These are phyloP conservation scores for Camponotus fellah DNA, from an alignment of 2,888 invertebrate genomes.

Conservation along the genomic window DNA sequence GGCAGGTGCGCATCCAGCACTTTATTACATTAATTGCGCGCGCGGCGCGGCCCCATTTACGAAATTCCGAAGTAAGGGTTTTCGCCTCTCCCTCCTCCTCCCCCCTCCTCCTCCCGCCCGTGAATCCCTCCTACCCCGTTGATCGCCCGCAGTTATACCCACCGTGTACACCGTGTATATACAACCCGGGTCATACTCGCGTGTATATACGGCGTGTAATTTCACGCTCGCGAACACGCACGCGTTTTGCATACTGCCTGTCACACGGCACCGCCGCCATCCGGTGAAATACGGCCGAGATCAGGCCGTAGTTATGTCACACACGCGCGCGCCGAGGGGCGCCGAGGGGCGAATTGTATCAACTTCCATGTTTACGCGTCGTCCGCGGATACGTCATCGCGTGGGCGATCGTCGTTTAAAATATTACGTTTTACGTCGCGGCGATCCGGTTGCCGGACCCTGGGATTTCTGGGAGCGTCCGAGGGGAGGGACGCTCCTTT, in stretches of 20 bases:
- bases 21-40: constrained; percentile 72
- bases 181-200: constrained; percentile 46
- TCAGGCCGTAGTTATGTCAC: constrained; percentile 69
- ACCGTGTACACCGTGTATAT: not conserved
- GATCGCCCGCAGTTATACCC: constrained; percentile 50
- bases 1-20: constrained; percentile 56
- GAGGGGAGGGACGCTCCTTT: not conserved
- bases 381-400: constrained; percentile 54
- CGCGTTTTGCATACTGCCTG: constrained; percentile 77
- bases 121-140: constrained; percentile 15
- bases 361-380: constrained; percentile 58
- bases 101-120: not conserved
- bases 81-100: constrained; percentile 26
- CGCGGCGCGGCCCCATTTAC: constrained; percentile 56
- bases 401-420: constrained; percentile 40
- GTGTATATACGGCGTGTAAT: constrained; percentile 75
- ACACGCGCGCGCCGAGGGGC: constrained; percentile 52
- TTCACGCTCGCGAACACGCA: constrained; percentile 79
- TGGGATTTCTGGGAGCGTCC: not conserved
- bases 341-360: constrained; percentile 62
- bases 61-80: constrained; percentile 71
- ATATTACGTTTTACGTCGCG: constrained; percentile 37
- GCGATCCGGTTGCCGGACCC: not conserved
- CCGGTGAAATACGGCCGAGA: constrained; percentile 76
- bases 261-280: constrained; percentile 65